These are phyloP conservation scores for Chaetoderma sp. DNA, from an alignment of 2,888 invertebrate species.

Conservation along the genomic window DNA sequence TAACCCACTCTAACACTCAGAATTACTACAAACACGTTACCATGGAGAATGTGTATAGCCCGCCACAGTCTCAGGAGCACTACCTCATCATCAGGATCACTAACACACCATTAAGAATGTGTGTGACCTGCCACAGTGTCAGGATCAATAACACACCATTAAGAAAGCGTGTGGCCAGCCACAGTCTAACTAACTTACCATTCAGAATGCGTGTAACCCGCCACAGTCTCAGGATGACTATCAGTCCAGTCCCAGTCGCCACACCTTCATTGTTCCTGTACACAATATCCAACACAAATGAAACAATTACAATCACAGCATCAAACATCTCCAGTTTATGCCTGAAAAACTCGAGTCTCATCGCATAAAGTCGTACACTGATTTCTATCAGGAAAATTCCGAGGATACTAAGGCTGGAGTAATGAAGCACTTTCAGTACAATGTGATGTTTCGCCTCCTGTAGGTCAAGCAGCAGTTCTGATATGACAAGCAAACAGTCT, in stretches of 20 bases:
- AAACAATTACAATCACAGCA: slow-evolving; percentile 67
- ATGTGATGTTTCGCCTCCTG: slow-evolving; percentile 49
- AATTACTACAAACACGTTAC: no score
- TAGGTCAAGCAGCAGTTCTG: slow-evolving; percentile 69
- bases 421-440: slow-evolving; percentile 64
- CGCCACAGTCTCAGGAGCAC: no score
- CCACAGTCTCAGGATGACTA: slow-evolving; percentile 70
- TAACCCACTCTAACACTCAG: no score
- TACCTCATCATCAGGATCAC: no score
- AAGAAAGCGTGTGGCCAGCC: no score
- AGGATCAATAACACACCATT: no score
- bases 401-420: slow-evolving; percentile 65
- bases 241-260: slow-evolving; percentile 64
- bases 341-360: slow-evolving; percentile 66
- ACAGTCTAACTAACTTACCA: slow-evolving; percentile 65
- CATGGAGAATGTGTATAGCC: no score
- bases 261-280: slow-evolving; percentile 62
- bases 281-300: slow-evolving; percentile 68
- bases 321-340: slow-evolving; percentile 70
- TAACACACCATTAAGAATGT: no score
- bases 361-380: slow-evolving; percentile 62
- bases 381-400: slow-evolving; percentile 68
- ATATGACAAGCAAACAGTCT: slow-evolving; percentile 68
- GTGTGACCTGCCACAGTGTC: no score
- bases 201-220: slow-evolving; percentile 69